These are phyloP conservation scores for Palythoa grandiflora DNA, from an alignment of 92 coral and sea anemone species.

Conservation along the genomic window DNA sequence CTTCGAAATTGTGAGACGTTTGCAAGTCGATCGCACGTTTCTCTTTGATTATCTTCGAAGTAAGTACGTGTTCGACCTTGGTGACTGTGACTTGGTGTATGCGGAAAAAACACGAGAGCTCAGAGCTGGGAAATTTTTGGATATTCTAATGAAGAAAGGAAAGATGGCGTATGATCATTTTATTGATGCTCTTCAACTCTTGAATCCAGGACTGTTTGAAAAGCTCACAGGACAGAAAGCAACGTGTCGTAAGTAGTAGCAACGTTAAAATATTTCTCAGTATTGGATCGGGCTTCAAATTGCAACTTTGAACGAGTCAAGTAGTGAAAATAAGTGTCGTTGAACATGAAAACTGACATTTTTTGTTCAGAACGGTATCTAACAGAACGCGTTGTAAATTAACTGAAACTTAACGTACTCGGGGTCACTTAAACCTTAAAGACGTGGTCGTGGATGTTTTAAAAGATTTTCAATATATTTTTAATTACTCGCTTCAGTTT, in stretches of 20 bases:
- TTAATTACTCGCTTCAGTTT: not conserved
- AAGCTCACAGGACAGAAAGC: constrained; percentile 74
- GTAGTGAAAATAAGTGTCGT: not conserved
- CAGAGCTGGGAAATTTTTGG: constrained; percentile 75
- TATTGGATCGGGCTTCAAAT: not conserved
- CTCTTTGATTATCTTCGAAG: constrained; percentile 79
- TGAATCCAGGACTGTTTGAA: constrained; percentile 73
- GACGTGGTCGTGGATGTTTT: not conserved
- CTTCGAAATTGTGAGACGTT: constrained; percentile 71
- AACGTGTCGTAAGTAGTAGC: constrained; percentile 27
- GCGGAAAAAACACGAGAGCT: constrained; percentile 73
- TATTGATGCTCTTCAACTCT: constrained; percentile 75
- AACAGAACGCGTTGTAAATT: too few species aligned
- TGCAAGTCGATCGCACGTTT: constrained; percentile 72
- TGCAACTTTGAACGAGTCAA: not conserved
- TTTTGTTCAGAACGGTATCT: too few species aligned
- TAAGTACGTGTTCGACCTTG: constrained; percentile 69
- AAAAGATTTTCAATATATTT: too few species aligned
- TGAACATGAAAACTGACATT: too few species aligned
- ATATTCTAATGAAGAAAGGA: constrained; percentile 72
- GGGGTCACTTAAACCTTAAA: not conserved
- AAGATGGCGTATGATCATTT: constrained; percentile 60
- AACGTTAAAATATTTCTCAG: not conserved
- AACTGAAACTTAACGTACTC: too few species aligned
- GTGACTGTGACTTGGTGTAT: constrained; percentile 72